Conservation (phyloP, 64 coral and sea anemone genomes). For the Pocillopora verrucosa region DNA sequence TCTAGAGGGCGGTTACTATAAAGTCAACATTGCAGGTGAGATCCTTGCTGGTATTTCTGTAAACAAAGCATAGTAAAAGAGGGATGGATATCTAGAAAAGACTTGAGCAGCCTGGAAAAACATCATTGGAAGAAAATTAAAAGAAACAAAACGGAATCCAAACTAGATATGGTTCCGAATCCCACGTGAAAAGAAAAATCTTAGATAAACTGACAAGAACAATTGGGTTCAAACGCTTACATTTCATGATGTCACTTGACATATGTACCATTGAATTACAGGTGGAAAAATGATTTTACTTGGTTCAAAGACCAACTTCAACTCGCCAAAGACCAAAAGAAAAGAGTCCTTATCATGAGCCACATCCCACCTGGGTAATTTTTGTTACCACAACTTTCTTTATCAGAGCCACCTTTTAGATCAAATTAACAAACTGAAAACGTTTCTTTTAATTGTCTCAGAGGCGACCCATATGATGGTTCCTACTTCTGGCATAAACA, state of each 20-base stretch:
- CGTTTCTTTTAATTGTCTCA: neutral
- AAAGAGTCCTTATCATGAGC: slow-evolving; percentile 62
- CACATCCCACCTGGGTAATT: slow-evolving; percentile 75
- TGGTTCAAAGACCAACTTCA: slow-evolving; percentile 49
- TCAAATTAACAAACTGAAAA: neutral
- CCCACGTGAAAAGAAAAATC: too few relatives aligned
- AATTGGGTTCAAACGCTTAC: too few relatives aligned
- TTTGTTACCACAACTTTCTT: neutral
- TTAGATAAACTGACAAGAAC: too few relatives aligned
- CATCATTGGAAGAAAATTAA: too few relatives aligned
- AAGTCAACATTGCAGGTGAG: slow-evolving; percentile 72
- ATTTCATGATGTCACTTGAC: too few relatives aligned
- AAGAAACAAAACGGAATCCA: too few relatives aligned
- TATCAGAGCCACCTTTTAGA: neutral
- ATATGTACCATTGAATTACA: neutral
- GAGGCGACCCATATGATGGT: slow-evolving; percentile 29
- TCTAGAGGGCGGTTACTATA: slow-evolving; percentile 90
- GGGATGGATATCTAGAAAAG: too few relatives aligned
- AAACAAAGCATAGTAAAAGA: too few relatives aligned
- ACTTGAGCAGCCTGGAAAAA: too few relatives aligned
- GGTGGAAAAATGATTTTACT: slow-evolving; percentile 60
- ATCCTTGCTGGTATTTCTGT: too few relatives aligned
- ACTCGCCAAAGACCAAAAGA: slow-evolving; percentile 16
- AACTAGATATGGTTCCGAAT: too few relatives aligned
- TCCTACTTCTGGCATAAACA: slow-evolving; percentile 42